Evolutionary conservation across 1,140 invertebrate species (phyloP), one percentile per base, ranked within the genome.

Genomic region (Reticulitermes speratus): DNA sequence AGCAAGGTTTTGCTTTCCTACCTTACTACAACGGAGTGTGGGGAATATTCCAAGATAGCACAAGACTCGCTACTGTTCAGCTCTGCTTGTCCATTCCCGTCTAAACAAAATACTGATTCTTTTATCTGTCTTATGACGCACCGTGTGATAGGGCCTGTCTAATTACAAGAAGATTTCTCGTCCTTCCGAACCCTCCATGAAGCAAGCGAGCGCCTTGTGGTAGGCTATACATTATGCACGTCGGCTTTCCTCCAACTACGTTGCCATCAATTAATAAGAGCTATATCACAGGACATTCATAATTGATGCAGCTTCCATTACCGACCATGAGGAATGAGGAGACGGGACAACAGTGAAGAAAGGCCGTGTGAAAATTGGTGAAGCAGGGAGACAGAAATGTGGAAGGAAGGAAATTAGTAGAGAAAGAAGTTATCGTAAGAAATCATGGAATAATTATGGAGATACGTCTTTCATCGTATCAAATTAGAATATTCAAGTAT

Each of bases 211-310:
- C 75, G 44, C 52, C 86, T 85, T 75, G 44, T 65, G 55, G 81
- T 84, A 23, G 23, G 48, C 84, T 87, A 88, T 91, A 88, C 88
- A 90, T 90, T 89, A 90, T 91, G 90, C 89, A 91, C 87, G 89
- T 89, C 89, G 86, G 84, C 88, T 85, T 81, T 81, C 82, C 86
- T 86, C 82, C 69, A 89, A 88, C 90, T 89, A 86, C 87, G 87
- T 89, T 90, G 89, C 90, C 90, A 91, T 91, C 91, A 91, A 91
- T 91, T 91, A 91, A 91, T 91, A 91, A 91, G 88, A 89, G 89
- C 90, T 89, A 89, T 91, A 91, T 91, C 91, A 91, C 88, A 90
- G 89, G 88, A 87, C 87, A 48, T 91, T 88, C 89, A 91, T 91
- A 90, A 90, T 91, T 91, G 88, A 90, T 90, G 88, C 86, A 59